phyloP scores from a whole-genome alignment of 2,797 vertebrate genomes.

The Paramormyrops hopkinsi region DNA sequence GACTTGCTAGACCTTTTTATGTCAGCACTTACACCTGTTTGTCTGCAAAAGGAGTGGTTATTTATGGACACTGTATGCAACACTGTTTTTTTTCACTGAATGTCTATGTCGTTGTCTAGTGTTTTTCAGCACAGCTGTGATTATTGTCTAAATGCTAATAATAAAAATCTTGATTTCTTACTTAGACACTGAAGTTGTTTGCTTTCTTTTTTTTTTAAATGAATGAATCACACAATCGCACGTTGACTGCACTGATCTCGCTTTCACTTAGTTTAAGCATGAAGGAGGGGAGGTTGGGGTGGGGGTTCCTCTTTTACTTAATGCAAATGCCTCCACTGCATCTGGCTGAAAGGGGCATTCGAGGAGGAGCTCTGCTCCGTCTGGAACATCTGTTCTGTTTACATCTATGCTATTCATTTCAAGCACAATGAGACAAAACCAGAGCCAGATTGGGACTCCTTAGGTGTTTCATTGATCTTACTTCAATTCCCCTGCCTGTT shows the following conservation, averaged over 20 bases:
- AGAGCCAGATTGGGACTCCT: background rate
- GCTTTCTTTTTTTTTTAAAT: background rate
- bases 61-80: slow-evolving; percentile 6
- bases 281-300: background rate
- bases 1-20: background rate
- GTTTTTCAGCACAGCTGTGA: slow-evolving; percentile 29
- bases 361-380: background rate
- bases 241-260: background rate
- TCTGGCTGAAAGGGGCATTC: slow-evolving; percentile 9
- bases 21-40: slow-evolving; percentile 20
- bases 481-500: background rate
- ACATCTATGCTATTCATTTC: slow-evolving; percentile 15
- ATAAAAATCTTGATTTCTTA: slow-evolving; percentile 33
- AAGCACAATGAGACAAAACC: slow-evolving; percentile 23
- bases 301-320: background rate
- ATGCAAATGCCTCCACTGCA: slow-evolving; percentile 14
- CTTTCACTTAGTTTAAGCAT: background rate
- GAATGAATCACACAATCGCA: background rate
- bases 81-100: slow-evolving; percentile 14
- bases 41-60: slow-evolving; percentile 9
- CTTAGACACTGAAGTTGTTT: background rate
- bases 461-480: slow-evolving; percentile 15
- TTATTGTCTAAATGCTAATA: slow-evolving; percentile 29
- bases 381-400: slow-evolving; percentile 21
- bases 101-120: background rate